phyloP scores from a whole-genome alignment of 2,797 vertebrate genomes.

The Sphaeramia orbicularis region DNA sequence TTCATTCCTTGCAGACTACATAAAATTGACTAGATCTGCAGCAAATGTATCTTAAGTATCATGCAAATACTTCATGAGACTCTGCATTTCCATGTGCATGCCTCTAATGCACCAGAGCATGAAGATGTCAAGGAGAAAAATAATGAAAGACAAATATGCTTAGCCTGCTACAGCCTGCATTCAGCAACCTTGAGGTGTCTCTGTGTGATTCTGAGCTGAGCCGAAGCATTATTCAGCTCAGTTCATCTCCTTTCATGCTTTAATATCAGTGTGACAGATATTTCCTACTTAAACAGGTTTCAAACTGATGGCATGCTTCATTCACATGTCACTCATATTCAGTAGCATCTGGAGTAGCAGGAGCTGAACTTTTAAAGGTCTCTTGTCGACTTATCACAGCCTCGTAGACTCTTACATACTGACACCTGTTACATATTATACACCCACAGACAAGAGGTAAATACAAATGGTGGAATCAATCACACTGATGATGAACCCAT shows the following conservation, averaged over 20 bases:
- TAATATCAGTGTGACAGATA: constrained; percentile 34
- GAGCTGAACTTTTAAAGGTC: background rate
- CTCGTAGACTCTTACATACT: constrained; percentile 6
- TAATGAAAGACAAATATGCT: constrained; percentile 59
- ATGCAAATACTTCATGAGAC: constrained; percentile 24
- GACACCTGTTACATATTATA: constrained; percentile 2
- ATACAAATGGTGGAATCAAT: constrained; percentile 38
- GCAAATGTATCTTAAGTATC: constrained; percentile 13
- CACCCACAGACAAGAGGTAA: constrained; percentile 4
- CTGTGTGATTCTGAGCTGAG: constrained; percentile 5
- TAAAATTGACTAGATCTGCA: too few relatives aligned
- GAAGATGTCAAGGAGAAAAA: constrained; percentile 54
- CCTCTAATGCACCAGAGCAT: constrained; percentile 52
- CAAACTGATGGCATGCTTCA: constrained; percentile 3
- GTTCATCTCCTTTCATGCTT: constrained; percentile 28
- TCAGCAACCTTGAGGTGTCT: constrained; percentile 17
- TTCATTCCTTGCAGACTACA: constrained; percentile 14
- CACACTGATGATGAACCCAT: constrained; percentile 31
- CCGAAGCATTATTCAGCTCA: constrained; percentile 12
- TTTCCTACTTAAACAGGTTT: constrained; percentile 41
- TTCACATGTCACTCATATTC: constrained; percentile 28
- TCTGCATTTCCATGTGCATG: constrained; percentile 43
- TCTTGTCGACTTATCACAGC: background rate
- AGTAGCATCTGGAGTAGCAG: constrained; percentile 17
- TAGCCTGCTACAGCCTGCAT: constrained; percentile 56